Evolutionary conservation across 2,888 invertebrate species (phyloP), one percentile per base, ranked within the genome.

Genomic region (Scaptomyza parva): DNA sequence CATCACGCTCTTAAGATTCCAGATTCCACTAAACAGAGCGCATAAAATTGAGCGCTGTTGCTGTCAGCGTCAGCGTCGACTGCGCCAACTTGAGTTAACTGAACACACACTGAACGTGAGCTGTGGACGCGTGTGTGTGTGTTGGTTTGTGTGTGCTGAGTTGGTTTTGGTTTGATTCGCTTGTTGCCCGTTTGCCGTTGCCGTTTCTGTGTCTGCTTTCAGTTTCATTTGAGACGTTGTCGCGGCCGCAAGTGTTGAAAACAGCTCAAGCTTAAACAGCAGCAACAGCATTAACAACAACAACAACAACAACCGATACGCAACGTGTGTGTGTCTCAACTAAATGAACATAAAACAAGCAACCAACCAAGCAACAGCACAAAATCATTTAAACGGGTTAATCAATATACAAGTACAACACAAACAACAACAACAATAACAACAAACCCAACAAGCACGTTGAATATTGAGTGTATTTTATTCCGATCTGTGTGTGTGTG

Each of bases 201-300:
- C 70, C 58, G 73, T 78, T 79, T 78, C 76, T 75, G 87, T 73
- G 70, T 76, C 73, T 79, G 91, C 91, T 92, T 92, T 92, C 91
- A 92, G 91, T 92, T 92, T 92, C 92, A 89, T 91, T 92, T 90
- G 86, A 91, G 88, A 89, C 90, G 88, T 89, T 80, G 88, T 79
- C 86, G 88, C 86, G 88, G 59, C 51, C 80, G 83, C 88, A 83
- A 82, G 88, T 86, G 80, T 69, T 78, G 55, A 62, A 64, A 66
- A 33, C 37, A 65, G 62, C 44, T 53, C 37, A 64, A 59, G 40
- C 37, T 14, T 14, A 14, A 57, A 39, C 30, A 70, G 17, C 37
- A 35, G 43, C 63, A 22, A 18, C 28, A 55, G 24, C 24, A 44
- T 41, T 41, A 44, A 24, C 39, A 61, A 24, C 51, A 60, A 51